Evolutionary conservation across 2,113 vertebrate species (phyloP).

Genomic region (Pardalotus punctatus): DNA sequence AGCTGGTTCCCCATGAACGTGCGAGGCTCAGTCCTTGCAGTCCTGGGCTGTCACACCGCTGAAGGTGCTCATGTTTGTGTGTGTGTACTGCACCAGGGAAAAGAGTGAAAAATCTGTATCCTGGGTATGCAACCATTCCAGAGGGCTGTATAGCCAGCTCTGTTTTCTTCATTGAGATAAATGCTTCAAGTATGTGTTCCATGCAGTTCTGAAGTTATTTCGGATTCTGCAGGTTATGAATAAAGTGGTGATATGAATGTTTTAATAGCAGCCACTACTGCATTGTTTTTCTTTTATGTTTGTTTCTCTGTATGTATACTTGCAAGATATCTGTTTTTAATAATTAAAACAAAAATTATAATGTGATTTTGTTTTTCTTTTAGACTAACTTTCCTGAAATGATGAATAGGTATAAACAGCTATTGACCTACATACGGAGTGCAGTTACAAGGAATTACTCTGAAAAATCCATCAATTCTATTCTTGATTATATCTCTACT

Average conservation of each 20-base stretch:
- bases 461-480: constrained; percentile 99
- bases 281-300: background rate
- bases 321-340: background rate
- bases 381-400: constrained; percentile 99
- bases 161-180: background rate
- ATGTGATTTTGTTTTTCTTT: background rate
- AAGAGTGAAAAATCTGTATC: background rate
- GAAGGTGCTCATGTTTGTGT: background rate
- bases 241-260: background rate
- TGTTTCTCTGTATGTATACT: background rate
- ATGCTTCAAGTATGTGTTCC: background rate
- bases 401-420: constrained; percentile 99
- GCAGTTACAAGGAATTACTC: constrained; percentile 99
- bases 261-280: background rate
- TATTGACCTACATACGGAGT: constrained; percentile 95
- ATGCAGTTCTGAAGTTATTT: background rate
- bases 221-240: background rate
- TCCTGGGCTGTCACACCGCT: background rate
- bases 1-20: background rate
- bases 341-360: background rate
- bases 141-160: background rate
- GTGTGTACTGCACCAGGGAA: background rate
- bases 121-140: background rate
- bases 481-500: constrained; percentile 99
- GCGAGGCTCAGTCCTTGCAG: background rate